Percentiles rank a stretch among this genome's conserved stretches.
These are phyloP conservation scores for Neogobius melanostomus DNA, from an alignment of 2,113 vertebrate genomes.

Conservation along the genomic window DNA sequence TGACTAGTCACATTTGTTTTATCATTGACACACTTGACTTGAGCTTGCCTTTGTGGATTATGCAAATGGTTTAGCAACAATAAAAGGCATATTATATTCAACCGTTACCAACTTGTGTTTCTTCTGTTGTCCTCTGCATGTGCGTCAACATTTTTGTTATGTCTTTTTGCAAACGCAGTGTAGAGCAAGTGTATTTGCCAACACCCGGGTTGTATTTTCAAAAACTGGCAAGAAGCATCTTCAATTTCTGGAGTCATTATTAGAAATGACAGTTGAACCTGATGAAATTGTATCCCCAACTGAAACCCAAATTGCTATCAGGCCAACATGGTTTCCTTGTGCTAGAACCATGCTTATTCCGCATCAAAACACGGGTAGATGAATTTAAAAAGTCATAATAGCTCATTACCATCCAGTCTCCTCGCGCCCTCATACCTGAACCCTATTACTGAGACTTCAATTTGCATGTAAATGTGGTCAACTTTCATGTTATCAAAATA, in stretches of 20 bases:
- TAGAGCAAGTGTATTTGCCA: conserved; percentile 63
- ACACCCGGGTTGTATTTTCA: conserved; percentile 72
- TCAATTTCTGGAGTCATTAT: conserved; percentile 95
- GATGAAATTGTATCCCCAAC: conserved; percentile 99
- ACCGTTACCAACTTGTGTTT: neutral
- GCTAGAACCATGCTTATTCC: conserved; percentile 93
- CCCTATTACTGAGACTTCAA: conserved; percentile 99
- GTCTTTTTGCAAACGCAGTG: conserved; percentile 28
- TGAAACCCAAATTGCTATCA: conserved; percentile 99
- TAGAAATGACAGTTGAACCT: conserved; percentile 99
- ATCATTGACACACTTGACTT: conserved; percentile 53
- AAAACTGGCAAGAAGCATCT: conserved; percentile 75
- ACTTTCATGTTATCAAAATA: conserved; percentile 99
- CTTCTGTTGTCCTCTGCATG: neutral
- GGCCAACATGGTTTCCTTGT: conserved; percentile 94
- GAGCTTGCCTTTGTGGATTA: conserved; percentile 62
- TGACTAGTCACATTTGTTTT: conserved; percentile 70
- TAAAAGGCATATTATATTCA: neutral
- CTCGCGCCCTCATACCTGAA: conserved; percentile 82
- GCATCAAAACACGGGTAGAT: conserved; percentile 94
- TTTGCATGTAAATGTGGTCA: conserved; percentile 99
- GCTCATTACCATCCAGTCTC: conserved; percentile 93
- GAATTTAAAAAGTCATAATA: conserved; percentile 98
- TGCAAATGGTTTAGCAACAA: conserved; percentile 52
- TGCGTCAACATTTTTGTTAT: neutral